A percentile compares a stretch with the other conserved stretches of the same genome.
Conservation (phyloP, 2,888 invertebrate species). For the Cryptocheilus praepositus region DNA sequence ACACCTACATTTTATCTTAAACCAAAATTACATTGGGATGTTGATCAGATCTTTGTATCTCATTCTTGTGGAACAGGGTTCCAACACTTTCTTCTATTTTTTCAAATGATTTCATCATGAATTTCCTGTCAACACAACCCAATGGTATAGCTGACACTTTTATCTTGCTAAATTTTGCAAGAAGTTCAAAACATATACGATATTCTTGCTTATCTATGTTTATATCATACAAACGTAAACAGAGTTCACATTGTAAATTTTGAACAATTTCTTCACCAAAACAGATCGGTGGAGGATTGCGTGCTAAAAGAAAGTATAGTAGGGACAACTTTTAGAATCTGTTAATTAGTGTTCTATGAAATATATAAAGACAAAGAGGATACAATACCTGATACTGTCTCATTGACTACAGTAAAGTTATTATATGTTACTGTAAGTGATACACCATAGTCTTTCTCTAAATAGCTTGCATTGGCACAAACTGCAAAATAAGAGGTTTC, state of each 20-base stretch:
- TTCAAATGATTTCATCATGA: not conserved
- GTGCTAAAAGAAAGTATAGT: slow-evolving; percentile 46
- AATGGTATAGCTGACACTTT: slow-evolving; percentile 43
- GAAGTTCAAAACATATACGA: slow-evolving; percentile 58
- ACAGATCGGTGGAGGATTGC: slow-evolving; percentile 68
- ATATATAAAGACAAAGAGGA: slow-evolving; percentile 12
- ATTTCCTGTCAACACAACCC: slow-evolving; percentile 53
- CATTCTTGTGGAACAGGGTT: not conserved
- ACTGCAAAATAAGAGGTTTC: slow-evolving; percentile 49
- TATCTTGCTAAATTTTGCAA: slow-evolving; percentile 30
- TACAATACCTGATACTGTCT: slow-evolving; percentile 63
- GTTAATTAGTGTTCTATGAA: not conserved
- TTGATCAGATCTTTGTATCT: slow-evolving; percentile 7
- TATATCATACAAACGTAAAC: slow-evolving; percentile 62
- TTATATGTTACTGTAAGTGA: slow-evolving; percentile 61
- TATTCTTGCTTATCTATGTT: slow-evolving; percentile 46
- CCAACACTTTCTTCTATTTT: not conserved
- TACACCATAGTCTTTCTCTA: slow-evolving; percentile 62
- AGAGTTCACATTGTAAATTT: slow-evolving; percentile 51
- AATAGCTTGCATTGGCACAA: slow-evolving; percentile 62
- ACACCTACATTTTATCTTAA: slow-evolving; percentile 5
- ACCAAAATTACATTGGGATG: slow-evolving; percentile 18
- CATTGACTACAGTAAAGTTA: slow-evolving; percentile 55
- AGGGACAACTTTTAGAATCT: slow-evolving; percentile 8
- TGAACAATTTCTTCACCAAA: slow-evolving; percentile 59